A percentile compares a stretch with the other conserved stretches of the same genome.
These are phyloP conservation scores for Paradoxurus hermaphroditus DNA, from an alignment of 2,113 vertebrate species.

Conservation along the genomic window DNA sequence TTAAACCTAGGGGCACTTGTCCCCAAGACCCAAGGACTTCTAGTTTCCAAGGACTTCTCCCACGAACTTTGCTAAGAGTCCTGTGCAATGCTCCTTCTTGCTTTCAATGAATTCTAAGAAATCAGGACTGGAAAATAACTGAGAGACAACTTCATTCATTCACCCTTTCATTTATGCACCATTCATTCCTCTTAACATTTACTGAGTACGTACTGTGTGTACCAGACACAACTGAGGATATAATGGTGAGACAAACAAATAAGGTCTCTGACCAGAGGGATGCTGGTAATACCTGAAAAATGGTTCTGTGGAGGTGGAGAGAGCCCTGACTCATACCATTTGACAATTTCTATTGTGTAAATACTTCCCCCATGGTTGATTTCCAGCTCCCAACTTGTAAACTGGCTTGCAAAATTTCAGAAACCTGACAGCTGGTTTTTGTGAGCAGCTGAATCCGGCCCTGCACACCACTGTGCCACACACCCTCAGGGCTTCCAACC, in stretches of 20 bases:
- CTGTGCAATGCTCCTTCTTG: not conserved
- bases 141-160: not conserved
- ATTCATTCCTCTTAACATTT: not conserved
- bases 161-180: not conserved
- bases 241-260: not conserved
- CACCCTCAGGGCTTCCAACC: not conserved
- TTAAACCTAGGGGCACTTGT: not conserved
- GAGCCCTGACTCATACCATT: not conserved
- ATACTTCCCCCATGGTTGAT: not conserved
- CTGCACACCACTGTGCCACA: not conserved
- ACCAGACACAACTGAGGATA: not conserved
- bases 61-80: not conserved
- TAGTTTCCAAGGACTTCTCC: not conserved
- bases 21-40: not conserved
- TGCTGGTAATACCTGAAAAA: not conserved
- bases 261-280: not conserved
- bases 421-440: not conserved
- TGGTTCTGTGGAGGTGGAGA: not conserved
- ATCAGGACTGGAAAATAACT: not conserved
- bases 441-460: not conserved
- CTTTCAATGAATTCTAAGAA: not conserved
- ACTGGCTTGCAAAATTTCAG: not conserved
- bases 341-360: not conserved
- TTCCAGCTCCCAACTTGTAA: not conserved
- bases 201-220: not conserved